A percentile compares a stretch with the other conserved stretches of the same genome.
These are phyloP conservation scores for Yponomeuta cagnagella DNA, from an alignment of 2,888 invertebrate species.

Conservation along the genomic window DNA sequence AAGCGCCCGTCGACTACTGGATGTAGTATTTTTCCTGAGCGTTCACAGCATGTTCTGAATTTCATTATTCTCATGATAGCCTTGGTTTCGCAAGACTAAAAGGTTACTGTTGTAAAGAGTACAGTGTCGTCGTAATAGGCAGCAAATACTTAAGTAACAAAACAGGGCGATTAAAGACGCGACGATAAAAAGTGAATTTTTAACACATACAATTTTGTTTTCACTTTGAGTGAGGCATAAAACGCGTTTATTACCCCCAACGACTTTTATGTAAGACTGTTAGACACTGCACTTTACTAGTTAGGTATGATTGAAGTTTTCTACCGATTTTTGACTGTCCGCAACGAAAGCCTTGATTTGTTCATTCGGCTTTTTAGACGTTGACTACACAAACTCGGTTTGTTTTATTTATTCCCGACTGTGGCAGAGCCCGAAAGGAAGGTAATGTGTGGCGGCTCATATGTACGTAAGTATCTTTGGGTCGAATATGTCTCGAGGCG, in stretches of 20 bases:
- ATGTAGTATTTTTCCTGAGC: neutral
- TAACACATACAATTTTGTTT: neutral
- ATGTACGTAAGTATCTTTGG: no score
- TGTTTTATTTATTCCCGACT: no score
- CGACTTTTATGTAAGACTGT: neutral
- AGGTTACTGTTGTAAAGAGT: neutral
- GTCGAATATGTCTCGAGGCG: neutral
- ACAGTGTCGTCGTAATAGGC: neutral
- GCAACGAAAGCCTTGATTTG: neutral
- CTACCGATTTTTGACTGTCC: neutral
- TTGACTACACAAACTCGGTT: no score
- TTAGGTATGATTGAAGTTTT: neutral
- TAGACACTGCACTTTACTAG: neutral
- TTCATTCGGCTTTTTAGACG: neutral
- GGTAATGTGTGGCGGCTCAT: no score
- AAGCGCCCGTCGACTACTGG: neutral
- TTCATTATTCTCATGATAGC: neutral
- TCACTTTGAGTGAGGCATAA: neutral
- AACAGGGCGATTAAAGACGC: neutral
- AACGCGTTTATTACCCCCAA: neutral
- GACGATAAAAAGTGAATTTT: neutral
- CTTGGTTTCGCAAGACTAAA: neutral
- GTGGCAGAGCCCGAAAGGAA: no score
- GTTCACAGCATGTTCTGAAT: neutral
- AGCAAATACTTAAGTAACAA: neutral